phyloP scores from a whole-genome alignment of 2,113 vertebrate species.

The Dolichallabes microphthalmus region DNA sequence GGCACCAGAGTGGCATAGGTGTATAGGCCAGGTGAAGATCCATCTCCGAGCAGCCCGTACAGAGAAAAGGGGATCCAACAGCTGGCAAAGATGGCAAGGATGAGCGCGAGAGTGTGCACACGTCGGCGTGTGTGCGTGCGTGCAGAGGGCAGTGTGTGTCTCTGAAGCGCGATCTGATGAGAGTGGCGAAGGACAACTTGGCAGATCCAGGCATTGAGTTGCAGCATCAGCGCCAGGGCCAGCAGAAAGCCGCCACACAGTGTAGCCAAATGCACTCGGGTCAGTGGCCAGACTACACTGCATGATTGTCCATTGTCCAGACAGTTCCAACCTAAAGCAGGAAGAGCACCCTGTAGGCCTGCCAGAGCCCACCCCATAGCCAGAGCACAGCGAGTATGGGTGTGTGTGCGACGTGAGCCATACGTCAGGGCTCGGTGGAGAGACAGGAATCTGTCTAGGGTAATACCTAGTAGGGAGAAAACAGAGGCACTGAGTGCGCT shows the following conservation, averaged over 20 bases:
- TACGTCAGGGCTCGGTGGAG: constrained; percentile 90
- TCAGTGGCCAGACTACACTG: constrained; percentile 81
- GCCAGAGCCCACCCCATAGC: constrained; percentile 82
- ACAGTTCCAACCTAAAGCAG: constrained; percentile 91
- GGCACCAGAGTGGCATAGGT: constrained; percentile 87
- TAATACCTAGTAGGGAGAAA: constrained; percentile 87
- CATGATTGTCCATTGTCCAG: constrained; percentile 73
- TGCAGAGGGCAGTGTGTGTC: constrained; percentile 80
- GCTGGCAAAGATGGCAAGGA: constrained; percentile 85
- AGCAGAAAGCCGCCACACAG: constrained; percentile 83
- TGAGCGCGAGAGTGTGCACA: constrained; percentile 78
- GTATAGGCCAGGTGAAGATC: constrained; percentile 78
- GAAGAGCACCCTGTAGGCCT: constrained; percentile 78
- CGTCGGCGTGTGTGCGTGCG: constrained; percentile 81
- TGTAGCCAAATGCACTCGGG: constrained; percentile 81
- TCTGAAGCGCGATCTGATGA: constrained; percentile 91
- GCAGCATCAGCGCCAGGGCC: constrained; percentile 81
- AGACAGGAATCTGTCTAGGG: constrained; percentile 90
- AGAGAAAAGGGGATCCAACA: constrained; percentile 93
- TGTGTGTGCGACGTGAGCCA: constrained; percentile 81
- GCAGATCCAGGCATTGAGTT: constrained; percentile 90
- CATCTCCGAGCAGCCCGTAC: constrained; percentile 85
- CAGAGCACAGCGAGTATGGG: constrained; percentile 81
- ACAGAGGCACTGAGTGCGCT: constrained; percentile 87
- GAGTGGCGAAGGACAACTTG: constrained; percentile 83